These are phyloP conservation scores for Calephelis perditalis DNA, from an alignment of 2,888 invertebrate species.

Conservation along the genomic window DNA sequence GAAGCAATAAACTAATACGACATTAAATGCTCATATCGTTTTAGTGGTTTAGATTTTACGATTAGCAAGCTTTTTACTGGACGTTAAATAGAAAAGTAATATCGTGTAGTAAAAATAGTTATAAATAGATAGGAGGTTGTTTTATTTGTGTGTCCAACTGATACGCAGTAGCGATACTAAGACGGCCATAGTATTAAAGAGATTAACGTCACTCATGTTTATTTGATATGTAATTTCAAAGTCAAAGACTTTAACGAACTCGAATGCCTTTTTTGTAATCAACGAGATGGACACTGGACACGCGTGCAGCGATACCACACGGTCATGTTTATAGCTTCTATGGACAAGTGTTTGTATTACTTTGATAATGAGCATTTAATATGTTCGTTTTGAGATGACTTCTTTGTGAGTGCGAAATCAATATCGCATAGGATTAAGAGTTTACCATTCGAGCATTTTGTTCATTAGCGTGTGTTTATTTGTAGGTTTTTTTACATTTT, in stretches of 20 bases:
- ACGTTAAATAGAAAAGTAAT: conserved; percentile 14
- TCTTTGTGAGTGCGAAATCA: no score
- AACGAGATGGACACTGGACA: background rate
- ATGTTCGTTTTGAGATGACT: no score
- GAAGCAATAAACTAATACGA: background rate
- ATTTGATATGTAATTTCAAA: conserved; percentile 12
- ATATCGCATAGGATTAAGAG: no score
- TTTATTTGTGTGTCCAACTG: conserved; percentile 16
- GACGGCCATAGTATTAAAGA: conserved; percentile 11
- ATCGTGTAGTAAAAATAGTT: conserved; percentile 13
- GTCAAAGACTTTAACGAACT: conserved; percentile 20
- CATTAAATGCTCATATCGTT: conserved; percentile 10
- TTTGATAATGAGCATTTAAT: no score
- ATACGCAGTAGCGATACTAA: conserved; percentile 19
- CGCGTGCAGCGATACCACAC: conserved; percentile 7
- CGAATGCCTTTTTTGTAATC: conserved; percentile 16
- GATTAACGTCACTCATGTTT: conserved; percentile 17
- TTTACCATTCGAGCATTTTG: no score
- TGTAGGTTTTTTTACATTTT: no score
- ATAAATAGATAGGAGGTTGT: conserved; percentile 12
- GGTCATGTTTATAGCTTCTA: background rate
- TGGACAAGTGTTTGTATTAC: no score
- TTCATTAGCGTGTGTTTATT: no score
- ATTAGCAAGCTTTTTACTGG: conserved; percentile 12
- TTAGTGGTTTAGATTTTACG: conserved; percentile 13